phyloP scores from a whole-genome alignment of 1,140 invertebrate genomes.

The Drosophila setifemur region DNA sequence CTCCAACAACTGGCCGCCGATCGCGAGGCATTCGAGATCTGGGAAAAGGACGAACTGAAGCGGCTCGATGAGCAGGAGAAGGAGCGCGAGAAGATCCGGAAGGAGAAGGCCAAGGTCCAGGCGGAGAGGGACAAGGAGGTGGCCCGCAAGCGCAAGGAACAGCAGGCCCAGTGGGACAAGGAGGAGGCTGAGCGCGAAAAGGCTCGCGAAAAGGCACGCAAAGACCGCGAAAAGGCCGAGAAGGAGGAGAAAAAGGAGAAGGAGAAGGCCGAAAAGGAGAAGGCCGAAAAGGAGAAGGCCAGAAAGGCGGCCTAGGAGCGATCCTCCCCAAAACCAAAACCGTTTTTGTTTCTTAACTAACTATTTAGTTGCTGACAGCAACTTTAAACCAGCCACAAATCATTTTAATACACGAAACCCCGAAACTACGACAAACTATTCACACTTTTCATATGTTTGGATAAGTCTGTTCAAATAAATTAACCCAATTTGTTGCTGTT shows the following conservation, averaged over 20 bases:
- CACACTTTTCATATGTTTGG: neutral
- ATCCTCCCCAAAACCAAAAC: neutral
- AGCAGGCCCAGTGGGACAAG: slow-evolving; percentile 27
- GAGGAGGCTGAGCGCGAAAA: slow-evolving; percentile 48
- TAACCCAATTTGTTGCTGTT: slow-evolving; percentile 24
- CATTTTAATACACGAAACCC: neutral
- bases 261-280: slow-evolving; percentile 33
- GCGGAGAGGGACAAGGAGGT: slow-evolving; percentile 27
- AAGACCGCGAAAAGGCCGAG: slow-evolving; percentile 36
- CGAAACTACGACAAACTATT: neutral
- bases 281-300: slow-evolving; percentile 28
- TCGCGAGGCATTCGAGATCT: slow-evolving; percentile 51
- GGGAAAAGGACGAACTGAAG: slow-evolving; percentile 57
- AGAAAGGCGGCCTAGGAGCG: slow-evolving; percentile 9
- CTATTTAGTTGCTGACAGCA: neutral
- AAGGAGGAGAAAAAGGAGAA: slow-evolving; percentile 39
- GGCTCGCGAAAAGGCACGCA: slow-evolving; percentile 25
- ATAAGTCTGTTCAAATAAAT: slow-evolving; percentile 21
- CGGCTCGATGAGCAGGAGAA: slow-evolving; percentile 48
- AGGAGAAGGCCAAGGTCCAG: slow-evolving; percentile 38
- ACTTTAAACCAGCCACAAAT: neutral
- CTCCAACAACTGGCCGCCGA: slow-evolving; percentile 31
- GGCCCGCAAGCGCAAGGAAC: slow-evolving; percentile 3
- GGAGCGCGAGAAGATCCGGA: slow-evolving; percentile 29
- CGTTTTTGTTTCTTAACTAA: neutral